These are phyloP conservation scores for Clarias platycephalus DNA, from an alignment of 2,797 vertebrate genomes.

Conservation along the genomic window DNA sequence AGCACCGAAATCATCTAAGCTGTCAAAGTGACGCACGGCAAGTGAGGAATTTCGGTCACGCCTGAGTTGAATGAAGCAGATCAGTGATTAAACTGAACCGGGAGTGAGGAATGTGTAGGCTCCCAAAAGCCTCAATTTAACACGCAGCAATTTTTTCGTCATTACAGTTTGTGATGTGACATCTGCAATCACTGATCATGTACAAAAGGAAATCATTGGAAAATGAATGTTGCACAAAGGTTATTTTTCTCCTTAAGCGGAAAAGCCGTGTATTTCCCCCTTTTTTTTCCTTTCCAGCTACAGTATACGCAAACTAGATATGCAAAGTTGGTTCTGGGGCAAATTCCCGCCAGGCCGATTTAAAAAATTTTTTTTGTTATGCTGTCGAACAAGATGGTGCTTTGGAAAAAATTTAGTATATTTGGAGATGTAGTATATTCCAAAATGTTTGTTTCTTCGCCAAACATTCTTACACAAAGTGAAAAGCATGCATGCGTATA, in stretches of 20 bases:
- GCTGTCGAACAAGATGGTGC: neutral
- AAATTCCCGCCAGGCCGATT: neutral
- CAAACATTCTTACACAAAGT: neutral
- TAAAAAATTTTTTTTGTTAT: neutral
- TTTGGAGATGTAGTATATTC: neutral
- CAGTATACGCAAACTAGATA: neutral
- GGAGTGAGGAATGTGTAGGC: constrained; percentile 5
- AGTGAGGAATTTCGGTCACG: constrained; percentile 34
- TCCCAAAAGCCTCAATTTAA: constrained; percentile 8
- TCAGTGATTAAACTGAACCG: constrained; percentile 53
- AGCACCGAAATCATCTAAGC: constrained; percentile 48
- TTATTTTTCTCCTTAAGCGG: neutral
- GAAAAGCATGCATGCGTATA: too few relatives aligned
- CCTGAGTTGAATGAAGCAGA: constrained; percentile 29
- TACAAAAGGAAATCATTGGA: neutral
- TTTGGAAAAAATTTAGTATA: neutral
- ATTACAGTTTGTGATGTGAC: constrained; percentile 6
- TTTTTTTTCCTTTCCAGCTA: too few relatives aligned
- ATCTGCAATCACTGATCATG: constrained; percentile 17
- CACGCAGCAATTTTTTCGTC: constrained; percentile 6
- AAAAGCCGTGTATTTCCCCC: neutral
- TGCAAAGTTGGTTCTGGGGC: neutral
- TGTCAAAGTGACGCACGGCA: constrained; percentile 37
- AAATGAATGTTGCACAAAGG: neutral
- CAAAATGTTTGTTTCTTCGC: neutral